phyloP scores from a whole-genome alignment of 2,113 vertebrate genomes.

The Hydropotes inermis region DNA sequence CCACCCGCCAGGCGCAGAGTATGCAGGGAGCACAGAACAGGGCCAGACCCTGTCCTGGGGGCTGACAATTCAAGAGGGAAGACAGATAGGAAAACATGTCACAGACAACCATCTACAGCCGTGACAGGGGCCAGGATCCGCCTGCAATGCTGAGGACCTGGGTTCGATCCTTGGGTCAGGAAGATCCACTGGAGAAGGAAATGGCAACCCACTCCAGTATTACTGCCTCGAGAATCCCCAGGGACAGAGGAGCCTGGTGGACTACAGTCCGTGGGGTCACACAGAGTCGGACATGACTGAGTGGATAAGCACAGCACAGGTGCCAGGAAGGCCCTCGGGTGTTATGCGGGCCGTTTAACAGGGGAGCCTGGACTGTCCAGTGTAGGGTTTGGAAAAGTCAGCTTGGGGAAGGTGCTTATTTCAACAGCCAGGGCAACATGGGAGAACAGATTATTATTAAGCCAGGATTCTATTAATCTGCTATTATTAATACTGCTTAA shows the following conservation, averaged over 20 bases:
- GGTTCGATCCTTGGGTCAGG: no score
- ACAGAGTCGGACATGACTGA: background rate
- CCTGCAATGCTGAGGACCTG: no score
- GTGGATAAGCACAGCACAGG: background rate
- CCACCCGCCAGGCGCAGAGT: fast-evolving
- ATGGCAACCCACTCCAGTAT: background rate
- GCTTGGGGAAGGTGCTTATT: fast-evolving
- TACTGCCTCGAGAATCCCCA: background rate
- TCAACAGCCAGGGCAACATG: fast-evolving
- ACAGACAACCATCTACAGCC: background rate
- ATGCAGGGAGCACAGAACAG: fast-evolving
- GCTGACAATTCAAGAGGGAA: fast-evolving
- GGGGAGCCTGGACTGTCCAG: fast-evolving
- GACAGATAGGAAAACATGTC: fast-evolving
- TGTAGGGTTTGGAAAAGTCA: fast-evolving
- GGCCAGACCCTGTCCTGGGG: fast-evolving
- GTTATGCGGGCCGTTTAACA: fast-evolving
- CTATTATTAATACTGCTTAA: background rate
- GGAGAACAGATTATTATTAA: background rate
- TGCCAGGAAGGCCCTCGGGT: fast-evolving
- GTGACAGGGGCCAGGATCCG: background rate
- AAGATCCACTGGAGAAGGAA: no score
- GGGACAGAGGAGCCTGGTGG: background rate
- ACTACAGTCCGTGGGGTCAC: background rate
- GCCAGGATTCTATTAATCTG: background rate